These are phyloP conservation scores for Amphipoea oculea DNA, from an alignment of 2,888 invertebrate species.

Conservation along the genomic window DNA sequence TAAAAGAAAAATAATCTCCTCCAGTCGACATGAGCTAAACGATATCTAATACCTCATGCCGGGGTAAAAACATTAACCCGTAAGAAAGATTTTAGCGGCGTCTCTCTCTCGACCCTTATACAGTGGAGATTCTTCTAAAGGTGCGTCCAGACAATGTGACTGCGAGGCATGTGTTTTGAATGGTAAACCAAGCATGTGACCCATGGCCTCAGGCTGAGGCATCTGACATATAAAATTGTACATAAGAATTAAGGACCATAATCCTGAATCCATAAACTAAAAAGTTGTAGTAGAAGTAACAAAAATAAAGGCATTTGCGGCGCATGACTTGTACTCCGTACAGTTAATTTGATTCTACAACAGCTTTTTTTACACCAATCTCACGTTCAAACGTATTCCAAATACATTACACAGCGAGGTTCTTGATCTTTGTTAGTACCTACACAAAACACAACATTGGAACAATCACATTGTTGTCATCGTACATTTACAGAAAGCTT, in stretches of 20 bases:
- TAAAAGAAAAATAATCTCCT: neutral
- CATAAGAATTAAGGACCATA: neutral
- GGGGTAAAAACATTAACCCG: neutral
- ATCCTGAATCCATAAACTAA: neutral
- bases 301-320: neutral
- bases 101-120: too few relatives aligned
- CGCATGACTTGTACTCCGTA: neutral
- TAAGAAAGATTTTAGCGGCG: neutral
- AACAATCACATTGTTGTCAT: slow-evolving; percentile 20
- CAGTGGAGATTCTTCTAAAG: neutral
- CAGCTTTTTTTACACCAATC: slow-evolving; percentile 1
- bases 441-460: slow-evolving; percentile 3
- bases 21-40: neutral
- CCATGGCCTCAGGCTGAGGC: neutral
- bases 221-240: neutral
- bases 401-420: slow-evolving; percentile 10
- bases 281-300: neutral
- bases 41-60: neutral
- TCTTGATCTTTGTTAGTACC: slow-evolving; percentile 10
- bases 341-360: neutral
- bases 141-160: neutral
- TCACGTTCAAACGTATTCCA: slow-evolving; percentile 5
- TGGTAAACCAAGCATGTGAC: neutral
- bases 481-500: slow-evolving; percentile 20
- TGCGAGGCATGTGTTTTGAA: neutral